phyloP scores from a whole-genome alignment of 2,797 vertebrate species.

The Sebastes taczanowskii region DNA sequence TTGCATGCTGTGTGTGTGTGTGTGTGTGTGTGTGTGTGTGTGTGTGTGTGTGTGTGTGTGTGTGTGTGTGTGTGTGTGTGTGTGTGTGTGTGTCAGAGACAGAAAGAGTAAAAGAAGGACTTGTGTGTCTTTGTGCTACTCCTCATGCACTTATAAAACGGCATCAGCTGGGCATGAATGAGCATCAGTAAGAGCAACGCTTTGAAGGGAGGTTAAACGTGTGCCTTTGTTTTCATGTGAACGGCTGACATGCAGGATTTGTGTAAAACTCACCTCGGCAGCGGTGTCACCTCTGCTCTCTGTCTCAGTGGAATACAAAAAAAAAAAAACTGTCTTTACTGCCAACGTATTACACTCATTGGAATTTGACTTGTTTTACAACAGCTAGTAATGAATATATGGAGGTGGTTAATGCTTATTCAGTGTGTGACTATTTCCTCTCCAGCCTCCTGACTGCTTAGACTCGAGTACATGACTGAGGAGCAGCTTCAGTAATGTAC shows the following conservation, averaged over 20 bases:
- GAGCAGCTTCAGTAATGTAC: slow-evolving; percentile 22
- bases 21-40: background rate
- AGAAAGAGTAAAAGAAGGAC: background rate
- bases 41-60: background rate
- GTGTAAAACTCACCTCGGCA: slow-evolving; percentile 61
- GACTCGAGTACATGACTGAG: slow-evolving; percentile 17
- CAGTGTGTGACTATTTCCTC: slow-evolving; percentile 10
- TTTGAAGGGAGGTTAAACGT: slow-evolving; percentile 63
- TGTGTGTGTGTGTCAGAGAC: background rate
- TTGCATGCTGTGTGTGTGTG: slow-evolving; percentile 22
- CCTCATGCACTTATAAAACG: slow-evolving; percentile 34
- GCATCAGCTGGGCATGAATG: slow-evolving; percentile 48
- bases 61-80: too few relatives aligned
- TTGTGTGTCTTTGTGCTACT: slow-evolving; percentile 17
- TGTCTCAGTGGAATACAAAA: slow-evolving; percentile 23
- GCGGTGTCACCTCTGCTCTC: slow-evolving; percentile 54
- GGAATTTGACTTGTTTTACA: slow-evolving; percentile 51
- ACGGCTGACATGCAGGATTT: slow-evolving; percentile 65
- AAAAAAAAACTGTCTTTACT: slow-evolving; percentile 10
- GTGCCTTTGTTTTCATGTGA: slow-evolving; percentile 65
- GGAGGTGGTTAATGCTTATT: slow-evolving; percentile 12
- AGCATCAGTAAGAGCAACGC: slow-evolving; percentile 49
- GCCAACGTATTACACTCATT: slow-evolving; percentile 2
- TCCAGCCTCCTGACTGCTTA: slow-evolving; percentile 22
- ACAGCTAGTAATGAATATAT: slow-evolving; percentile 35